Evolutionary conservation across 2,888 invertebrate genomes (phyloP).

Genomic region (Petrophora chlorosata): DNA sequence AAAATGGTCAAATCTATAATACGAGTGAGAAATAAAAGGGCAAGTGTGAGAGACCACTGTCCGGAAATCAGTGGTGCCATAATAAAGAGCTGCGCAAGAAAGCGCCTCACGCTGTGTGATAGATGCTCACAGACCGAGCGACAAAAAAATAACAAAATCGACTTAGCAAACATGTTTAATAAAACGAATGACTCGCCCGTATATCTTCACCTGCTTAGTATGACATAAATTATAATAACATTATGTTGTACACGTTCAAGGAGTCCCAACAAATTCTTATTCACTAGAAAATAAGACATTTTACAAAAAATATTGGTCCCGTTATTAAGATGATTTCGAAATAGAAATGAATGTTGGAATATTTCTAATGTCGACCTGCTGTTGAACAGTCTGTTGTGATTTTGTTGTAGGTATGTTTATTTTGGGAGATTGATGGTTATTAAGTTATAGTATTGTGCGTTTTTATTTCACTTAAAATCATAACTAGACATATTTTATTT

Average conservation of each 20-base stretch:
- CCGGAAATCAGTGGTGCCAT: constrained; percentile 77
- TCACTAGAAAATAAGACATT: constrained; percentile 79
- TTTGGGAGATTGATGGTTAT: constrained; percentile 7
- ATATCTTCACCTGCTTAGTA: constrained; percentile 84
- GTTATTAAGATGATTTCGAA: constrained; percentile 67
- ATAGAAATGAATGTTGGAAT: constrained; percentile 65
- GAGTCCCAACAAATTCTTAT: constrained; percentile 81
- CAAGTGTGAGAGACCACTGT: constrained; percentile 52
- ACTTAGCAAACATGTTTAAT: constrained; percentile 83
- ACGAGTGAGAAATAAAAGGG: constrained; percentile 31
- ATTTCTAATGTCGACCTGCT: constrained; percentile 59
- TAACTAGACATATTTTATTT: too few species aligned
- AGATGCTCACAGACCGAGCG: constrained; percentile 72
- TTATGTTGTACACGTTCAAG: constrained; percentile 81
- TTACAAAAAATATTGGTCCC: constrained; percentile 69
- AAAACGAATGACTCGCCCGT: constrained; percentile 81
- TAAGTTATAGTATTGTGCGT: background rate
- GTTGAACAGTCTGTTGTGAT: constrained; percentile 51
- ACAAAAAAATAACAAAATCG: constrained; percentile 82
- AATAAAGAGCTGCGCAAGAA: constrained; percentile 79
- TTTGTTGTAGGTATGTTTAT: constrained; percentile 55
- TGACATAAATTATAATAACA: constrained; percentile 83
- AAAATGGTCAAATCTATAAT: background rate
- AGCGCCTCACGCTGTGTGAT: constrained; percentile 81
- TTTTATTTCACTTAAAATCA: too few species aligned